Conservation (phyloP, 2,888 invertebrate genomes). For the Pinctada fucata region DNA sequence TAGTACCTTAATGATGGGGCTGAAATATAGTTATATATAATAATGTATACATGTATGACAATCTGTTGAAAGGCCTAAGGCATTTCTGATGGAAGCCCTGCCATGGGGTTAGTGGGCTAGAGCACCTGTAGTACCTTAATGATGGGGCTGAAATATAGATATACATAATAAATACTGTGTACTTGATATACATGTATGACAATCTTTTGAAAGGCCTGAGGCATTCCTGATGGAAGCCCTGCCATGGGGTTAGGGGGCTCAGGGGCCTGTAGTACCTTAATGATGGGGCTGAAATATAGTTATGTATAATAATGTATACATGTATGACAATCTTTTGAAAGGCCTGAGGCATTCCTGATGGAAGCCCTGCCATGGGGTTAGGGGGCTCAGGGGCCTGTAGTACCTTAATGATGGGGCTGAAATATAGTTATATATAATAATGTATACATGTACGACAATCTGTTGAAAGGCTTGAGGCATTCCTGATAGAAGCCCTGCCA, state of each 20-base stretch:
- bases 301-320: constrained; percentile 5
- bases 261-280: constrained; percentile 63
- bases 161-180: constrained; percentile 11
- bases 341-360: constrained; percentile 53
- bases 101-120: constrained; percentile 43
- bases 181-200: too few relatives aligned
- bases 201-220: constrained; percentile 65
- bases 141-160: constrained; percentile 58
- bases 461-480: constrained; percentile 65
- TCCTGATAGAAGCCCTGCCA: constrained; percentile 35
- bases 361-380: constrained; percentile 34
- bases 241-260: constrained; percentile 43
- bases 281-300: constrained; percentile 58
- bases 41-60: too few relatives aligned
- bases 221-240: constrained; percentile 44
- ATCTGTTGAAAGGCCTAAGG: constrained; percentile 65
- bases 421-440: constrained; percentile 23
- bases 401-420: constrained; percentile 69
- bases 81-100: constrained; percentile 42
- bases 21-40: constrained; percentile 38
- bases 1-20: constrained; percentile 68
- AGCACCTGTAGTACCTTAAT: constrained; percentile 63
- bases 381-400: constrained; percentile 53
- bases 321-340: constrained; percentile 68
- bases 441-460: too few relatives aligned